phyloP scores from a whole-genome alignment of 2,797 vertebrate genomes.

The Darevskia mixta region DNA sequence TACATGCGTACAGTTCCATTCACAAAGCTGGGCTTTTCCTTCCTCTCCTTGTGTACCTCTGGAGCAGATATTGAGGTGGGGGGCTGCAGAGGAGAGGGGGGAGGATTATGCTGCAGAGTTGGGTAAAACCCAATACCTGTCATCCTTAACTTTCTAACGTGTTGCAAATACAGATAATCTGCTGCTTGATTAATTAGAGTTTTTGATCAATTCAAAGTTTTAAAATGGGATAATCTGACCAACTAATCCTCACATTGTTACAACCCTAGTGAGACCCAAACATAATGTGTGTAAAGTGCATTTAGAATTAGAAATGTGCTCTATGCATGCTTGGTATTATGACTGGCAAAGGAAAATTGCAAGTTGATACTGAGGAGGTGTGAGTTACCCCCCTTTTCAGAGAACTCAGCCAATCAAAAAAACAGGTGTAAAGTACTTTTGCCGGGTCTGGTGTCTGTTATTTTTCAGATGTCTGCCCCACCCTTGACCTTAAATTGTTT shows the following conservation, averaged over 20 bases:
- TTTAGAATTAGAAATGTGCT: background rate
- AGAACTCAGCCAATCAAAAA: background rate
- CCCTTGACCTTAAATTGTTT: constrained; percentile 44
- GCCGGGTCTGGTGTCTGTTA: constrained; percentile 11
- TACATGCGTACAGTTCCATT: no score
- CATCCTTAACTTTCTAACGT: no score
- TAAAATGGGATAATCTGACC: background rate
- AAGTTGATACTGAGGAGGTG: background rate
- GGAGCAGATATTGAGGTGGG: no score
- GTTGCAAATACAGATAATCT: no score
- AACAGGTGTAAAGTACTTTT: constrained; percentile 21
- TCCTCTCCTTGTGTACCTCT: no score
- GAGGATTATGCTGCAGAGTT: background rate
- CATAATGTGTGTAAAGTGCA: background rate
- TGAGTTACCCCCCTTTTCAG: background rate
- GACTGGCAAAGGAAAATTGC: background rate
- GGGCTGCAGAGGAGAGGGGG: no score
- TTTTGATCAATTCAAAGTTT: background rate
- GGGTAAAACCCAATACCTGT: no score
- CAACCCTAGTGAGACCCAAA: background rate
- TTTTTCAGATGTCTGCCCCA: constrained; percentile 38
- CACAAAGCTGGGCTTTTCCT: no score
- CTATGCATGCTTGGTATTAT: background rate
- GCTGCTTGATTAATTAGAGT: background rate
- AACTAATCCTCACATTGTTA: background rate